These are phyloP conservation scores for Amphipoea oculea DNA, from an alignment of 2,888 invertebrate species.

Conservation along the genomic window DNA sequence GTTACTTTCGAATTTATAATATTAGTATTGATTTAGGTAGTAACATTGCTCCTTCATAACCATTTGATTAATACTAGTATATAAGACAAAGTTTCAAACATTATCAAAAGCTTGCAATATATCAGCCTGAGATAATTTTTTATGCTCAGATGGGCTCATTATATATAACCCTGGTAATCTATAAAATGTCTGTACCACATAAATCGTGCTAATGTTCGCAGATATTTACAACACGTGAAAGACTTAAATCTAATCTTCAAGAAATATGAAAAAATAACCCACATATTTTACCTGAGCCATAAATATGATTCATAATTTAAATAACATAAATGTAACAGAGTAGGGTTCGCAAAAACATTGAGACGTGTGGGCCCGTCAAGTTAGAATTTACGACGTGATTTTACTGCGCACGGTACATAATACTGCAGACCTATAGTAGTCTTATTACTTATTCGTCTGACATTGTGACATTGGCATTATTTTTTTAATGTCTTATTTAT, in stretches of 20 bases:
- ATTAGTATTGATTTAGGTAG: not conserved
- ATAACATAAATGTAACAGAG: slow-evolving; percentile 58
- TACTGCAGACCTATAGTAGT: slow-evolving; percentile 36
- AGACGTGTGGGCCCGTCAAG: slow-evolving; percentile 54
- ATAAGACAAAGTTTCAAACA: not conserved
- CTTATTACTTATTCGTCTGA: slow-evolving; percentile 48
- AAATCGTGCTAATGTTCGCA: slow-evolving; percentile 2
- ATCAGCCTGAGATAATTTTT: not conserved
- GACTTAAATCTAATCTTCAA: slow-evolving; percentile 32
- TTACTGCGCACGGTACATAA: slow-evolving; percentile 58
- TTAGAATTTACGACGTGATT: slow-evolving; percentile 63
- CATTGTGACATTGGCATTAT: slow-evolving; percentile 58
- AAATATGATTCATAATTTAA: slow-evolving; percentile 65
- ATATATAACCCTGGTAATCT: not conserved
- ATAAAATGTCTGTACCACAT: slow-evolving; percentile 13
- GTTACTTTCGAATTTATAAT: too few species aligned
- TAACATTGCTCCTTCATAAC: not conserved
- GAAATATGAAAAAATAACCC: slow-evolving; percentile 42
- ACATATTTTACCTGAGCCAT: slow-evolving; percentile 46
- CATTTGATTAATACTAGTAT: not conserved
- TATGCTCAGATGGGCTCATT: not conserved
- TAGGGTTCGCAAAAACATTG: slow-evolving; percentile 60
- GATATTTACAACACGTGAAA: slow-evolving; percentile 31
- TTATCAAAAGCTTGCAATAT: not conserved
- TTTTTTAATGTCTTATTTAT: slow-evolving; percentile 58